Percentiles rank a stretch among this genome's conserved stretches.
phyloP scores from a whole-genome alignment of 2,888 invertebrate genomes.

The Endomychus coccineus region DNA sequence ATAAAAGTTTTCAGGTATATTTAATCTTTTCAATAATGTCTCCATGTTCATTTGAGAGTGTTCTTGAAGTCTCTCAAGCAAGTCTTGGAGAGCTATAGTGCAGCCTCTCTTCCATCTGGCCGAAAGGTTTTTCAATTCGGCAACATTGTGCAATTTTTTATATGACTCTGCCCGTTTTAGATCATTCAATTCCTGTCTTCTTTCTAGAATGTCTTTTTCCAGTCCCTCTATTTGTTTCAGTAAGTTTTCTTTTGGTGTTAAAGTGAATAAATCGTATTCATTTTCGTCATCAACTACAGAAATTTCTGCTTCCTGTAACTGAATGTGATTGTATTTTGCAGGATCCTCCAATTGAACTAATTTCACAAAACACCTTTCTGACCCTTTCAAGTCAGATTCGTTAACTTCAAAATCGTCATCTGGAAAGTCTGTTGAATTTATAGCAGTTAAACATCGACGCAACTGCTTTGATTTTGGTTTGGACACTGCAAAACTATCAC shows the following conservation, averaged over 20 bases:
- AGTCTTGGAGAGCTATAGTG: slow-evolving; percentile 9
- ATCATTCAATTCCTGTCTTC: slow-evolving; percentile 10
- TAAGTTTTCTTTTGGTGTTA: slow-evolving; percentile 4
- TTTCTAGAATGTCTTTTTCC: slow-evolving; percentile 10
- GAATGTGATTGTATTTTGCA: no score
- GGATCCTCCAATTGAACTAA: no score
- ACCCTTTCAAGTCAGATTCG: no score
- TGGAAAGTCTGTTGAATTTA: no score
- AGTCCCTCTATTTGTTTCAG: slow-evolving; percentile 3
- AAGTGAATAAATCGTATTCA: slow-evolving; percentile 8
- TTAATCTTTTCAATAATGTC: slow-evolving; percentile 10
- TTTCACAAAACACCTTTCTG: no score
- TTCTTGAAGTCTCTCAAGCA: slow-evolving; percentile 8
- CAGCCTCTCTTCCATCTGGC: slow-evolving; percentile 11
- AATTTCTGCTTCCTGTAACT: no score
- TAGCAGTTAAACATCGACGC: no score
- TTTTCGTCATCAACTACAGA: slow-evolving; percentile 11
- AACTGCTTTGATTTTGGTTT: no score
- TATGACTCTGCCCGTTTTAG: slow-evolving; percentile 8
- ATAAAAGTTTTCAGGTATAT: slow-evolving; percentile 9
- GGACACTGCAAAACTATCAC: no score
- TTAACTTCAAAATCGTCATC: no score
- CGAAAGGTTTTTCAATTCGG: slow-evolving; percentile 10
- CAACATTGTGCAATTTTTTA: slow-evolving; percentile 10
- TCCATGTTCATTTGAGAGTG: slow-evolving; percentile 7